Evolutionary conservation across 2,797 vertebrate genomes (phyloP), one percentile per base, ranked within the genome.

Genomic region (Loris lydekkerianus): DNA sequence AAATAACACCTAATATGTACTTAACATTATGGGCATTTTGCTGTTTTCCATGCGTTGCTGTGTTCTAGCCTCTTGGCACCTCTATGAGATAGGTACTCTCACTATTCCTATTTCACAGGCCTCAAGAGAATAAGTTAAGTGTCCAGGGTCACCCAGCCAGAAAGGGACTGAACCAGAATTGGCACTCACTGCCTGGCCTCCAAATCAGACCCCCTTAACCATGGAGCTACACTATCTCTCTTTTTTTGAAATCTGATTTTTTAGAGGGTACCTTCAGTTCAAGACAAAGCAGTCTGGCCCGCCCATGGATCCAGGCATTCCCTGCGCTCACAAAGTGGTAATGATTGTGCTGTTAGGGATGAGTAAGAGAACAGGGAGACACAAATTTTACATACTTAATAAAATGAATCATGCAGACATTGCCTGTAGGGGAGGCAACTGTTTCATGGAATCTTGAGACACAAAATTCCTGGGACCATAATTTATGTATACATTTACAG

Each of bases 361-460:
- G 49, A 89, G 10, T 67, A 90, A 91, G 75, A 84, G 93, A 86
- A 91, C 3, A 86, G 4, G 1, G 49, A 83, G 49, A 78, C 6
- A 67, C 58, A 60, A 43, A 65, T 43, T 89, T 63, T 46, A 81
- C 6, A 65, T 65, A 76, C 29, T 75, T 90, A n/a, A 87, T 73
- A 91, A 94, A 86, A 72, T 46, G 18, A 89, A 20, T 93, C 61
- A 21, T 7, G 7, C 27, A 84, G 40, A 91, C 11, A 60, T 81
- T 85, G 31, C 14, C 69, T 82, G 70, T 49, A 80, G 29, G 87
- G 2, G 13, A 95, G 80, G 65, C 31, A 86, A 73, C 40, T 46
- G 25, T 87, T 92, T 91, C 29, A 89, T 56, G 25, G 75, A 91
- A 81, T 90, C 94, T 72, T 86, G 56, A 56, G 29, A 61, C 56